Evolutionary conservation across 2,113 vertebrate species (phyloP).

Genomic region (Alouatta palliata): DNA sequence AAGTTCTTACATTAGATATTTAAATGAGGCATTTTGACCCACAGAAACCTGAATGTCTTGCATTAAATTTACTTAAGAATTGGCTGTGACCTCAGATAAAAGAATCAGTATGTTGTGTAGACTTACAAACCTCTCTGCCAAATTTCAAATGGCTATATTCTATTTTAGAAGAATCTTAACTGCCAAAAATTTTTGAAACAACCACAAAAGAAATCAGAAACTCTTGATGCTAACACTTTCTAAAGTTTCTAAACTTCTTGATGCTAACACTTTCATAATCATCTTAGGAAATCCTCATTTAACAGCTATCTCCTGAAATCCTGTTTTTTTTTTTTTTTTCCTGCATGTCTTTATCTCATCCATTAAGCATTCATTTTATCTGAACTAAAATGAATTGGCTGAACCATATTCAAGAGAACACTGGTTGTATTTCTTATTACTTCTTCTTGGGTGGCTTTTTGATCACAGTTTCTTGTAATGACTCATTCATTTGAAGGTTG

Average conservation of each 20-base stretch:
- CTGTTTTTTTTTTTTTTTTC: not conserved
- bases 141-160: not conserved
- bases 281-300: slow-evolving; percentile 23
- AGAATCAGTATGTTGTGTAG: not conserved
- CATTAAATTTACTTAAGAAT: not conserved
- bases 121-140: not conserved
- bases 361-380: slow-evolving; percentile 29
- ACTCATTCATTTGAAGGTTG: slow-evolving; percentile 9
- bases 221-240: no score
- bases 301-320: not conserved
- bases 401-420: not conserved
- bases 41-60: not conserved
- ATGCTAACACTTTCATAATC: not conserved
- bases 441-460: slow-evolving; percentile 50
- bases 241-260: no score
- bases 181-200: not conserved
- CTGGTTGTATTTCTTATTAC: slow-evolving; percentile 5
- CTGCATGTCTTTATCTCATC: not conserved
- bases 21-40: not conserved
- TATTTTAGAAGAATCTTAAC: slow-evolving; percentile 8
- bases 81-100: not conserved
- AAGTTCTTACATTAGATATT: not conserved
- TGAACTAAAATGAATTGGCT: not conserved
- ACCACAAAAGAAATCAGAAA: not conserved
- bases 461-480: slow-evolving; percentile 16